Percentiles rank a stretch among this genome's conserved stretches.
Evolutionary conservation across 2,797 vertebrate genomes (phyloP).

Genomic region (Geotria australis): DNA sequence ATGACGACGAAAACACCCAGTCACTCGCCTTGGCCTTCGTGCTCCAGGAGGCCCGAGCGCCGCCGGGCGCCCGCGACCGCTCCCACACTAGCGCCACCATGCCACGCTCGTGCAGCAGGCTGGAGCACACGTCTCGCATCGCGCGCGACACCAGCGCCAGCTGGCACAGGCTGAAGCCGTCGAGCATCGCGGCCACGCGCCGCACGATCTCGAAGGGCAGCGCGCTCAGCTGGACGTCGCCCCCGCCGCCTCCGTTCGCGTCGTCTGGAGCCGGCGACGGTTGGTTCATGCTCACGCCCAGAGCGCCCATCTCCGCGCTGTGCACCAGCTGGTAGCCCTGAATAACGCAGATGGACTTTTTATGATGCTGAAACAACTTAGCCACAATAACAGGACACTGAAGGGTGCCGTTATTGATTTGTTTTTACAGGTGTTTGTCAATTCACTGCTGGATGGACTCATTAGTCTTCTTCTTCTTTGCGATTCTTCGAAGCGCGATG

Average conservation of each 20-base stretch:
- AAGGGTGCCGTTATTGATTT: too few species aligned
- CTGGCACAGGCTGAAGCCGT: constrained; percentile 86
- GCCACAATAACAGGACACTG: too few species aligned
- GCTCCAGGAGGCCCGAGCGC: constrained; percentile 57
- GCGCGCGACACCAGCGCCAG: constrained; percentile 58
- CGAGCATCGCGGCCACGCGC: constrained; percentile 64
- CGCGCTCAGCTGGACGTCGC: constrained; percentile 37
- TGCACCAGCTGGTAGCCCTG: too few species aligned
- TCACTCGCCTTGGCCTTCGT: constrained; percentile 61
- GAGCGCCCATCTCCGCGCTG: too few species aligned
- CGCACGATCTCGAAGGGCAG: constrained; percentile 81
- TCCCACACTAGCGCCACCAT: constrained; percentile 93
- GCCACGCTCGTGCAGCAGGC: constrained; percentile 66
- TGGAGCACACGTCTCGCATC: constrained; percentile 82
- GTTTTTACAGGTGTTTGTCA: too few species aligned
- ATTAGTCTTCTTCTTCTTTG: too few species aligned
- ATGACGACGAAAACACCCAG: neutral
- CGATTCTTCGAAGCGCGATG: too few species aligned
- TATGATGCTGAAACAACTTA: too few species aligned
- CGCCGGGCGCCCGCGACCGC: constrained; percentile 35
- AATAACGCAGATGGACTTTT: too few species aligned
- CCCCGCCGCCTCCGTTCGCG: constrained; percentile 3
- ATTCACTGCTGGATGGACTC: too few species aligned
- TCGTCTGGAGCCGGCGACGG: too few species aligned
- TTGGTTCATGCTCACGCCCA: too few species aligned